These are phyloP conservation scores for Mesorhabditis spiculigera DNA, from an alignment of 2,888 invertebrate genomes.

Conservation along the genomic window DNA sequence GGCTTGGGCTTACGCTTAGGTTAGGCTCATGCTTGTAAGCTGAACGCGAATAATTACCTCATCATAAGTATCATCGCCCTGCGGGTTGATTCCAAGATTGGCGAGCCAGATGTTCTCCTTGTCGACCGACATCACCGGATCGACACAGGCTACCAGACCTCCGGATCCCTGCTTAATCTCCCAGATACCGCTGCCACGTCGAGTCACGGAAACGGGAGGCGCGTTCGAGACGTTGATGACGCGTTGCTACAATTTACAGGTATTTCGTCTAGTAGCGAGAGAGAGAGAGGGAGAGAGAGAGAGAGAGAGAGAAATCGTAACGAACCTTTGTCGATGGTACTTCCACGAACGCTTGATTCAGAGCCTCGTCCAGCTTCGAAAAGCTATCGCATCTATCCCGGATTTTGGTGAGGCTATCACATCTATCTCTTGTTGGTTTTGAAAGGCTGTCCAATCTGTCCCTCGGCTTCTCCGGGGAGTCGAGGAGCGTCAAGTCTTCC, in stretches of 20 bases:
- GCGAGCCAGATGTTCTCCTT: slow-evolving; percentile 47
- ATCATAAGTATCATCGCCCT: slow-evolving; percentile 19
- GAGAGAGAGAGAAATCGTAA: not conserved
- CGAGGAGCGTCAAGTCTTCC: slow-evolving; percentile 33
- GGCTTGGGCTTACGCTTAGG: no score
- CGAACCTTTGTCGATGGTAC: not conserved
- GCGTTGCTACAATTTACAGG: slow-evolving; percentile 33
- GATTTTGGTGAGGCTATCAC: no score
- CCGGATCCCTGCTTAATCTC: slow-evolving; percentile 51
- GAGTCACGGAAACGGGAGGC: slow-evolving; percentile 47
- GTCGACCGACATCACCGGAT: slow-evolving; percentile 49
- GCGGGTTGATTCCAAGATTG: slow-evolving; percentile 39
- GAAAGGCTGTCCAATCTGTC: not conserved
- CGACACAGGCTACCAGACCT: slow-evolving; percentile 51
- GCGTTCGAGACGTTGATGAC: slow-evolving; percentile 55
- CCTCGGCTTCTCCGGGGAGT: slow-evolving; percentile 5
- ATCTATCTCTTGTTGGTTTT: no score
- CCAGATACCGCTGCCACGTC: slow-evolving; percentile 42
- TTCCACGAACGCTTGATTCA: not conserved
- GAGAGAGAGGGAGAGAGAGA: no score
- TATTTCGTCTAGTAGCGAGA: not conserved
- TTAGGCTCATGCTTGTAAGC: not conserved
- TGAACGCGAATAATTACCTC: not conserved
- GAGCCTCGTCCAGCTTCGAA: not conserved
- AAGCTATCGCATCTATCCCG: not conserved